Evolutionary conservation across 1,140 invertebrate species (phyloP), one percentile per base, ranked within the genome.

Genomic region (Adoxophyes honmai): DNA sequence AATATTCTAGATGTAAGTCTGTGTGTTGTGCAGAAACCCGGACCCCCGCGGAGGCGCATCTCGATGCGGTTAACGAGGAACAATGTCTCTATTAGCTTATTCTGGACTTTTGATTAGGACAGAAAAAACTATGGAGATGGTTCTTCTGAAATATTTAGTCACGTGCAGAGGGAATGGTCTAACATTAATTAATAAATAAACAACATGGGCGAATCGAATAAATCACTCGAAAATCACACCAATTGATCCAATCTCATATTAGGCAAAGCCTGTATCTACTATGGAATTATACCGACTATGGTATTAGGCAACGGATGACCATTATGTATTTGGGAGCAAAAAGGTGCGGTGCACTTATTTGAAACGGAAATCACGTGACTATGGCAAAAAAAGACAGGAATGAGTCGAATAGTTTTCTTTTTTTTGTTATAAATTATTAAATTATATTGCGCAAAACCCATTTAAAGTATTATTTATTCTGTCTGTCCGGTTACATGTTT

Each of bases 1-100:
- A 34, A 28, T 28, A 6, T 28, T 28, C 21, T 28, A 11, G n/a
- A 1, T 18, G 13, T 44, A 44, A 48, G 11, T 28, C 42, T 48
- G 42, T 48, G 42, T 48, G 42, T 48, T 48, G 21, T n/a, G 42
- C 2, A 6, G 52, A 9, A 35, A 14, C 10, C 34, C 14, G 34
- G 76, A 76, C 81, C 81, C 74, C 81, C 80, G 64, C 66, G 62
- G 73, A 62, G 80, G 73, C 75, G 68, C 77, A 78, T 81, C 83
- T 67, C 58, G 83, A 82, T 84, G 60, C 63, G 33, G 56, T 76
- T 86, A 86, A 84, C 83, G 83, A 86, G 79, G 73, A 82, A 85
- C 81, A 85, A 86, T 86, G 83, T 86, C 83, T 86, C 83, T 86
- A 86, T 86, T 86, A 84, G 83, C 75, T 79, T 78, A 75, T 78